phyloP scores from a whole-genome alignment of 2,888 invertebrate species.

The Eretmocerus hayati region DNA sequence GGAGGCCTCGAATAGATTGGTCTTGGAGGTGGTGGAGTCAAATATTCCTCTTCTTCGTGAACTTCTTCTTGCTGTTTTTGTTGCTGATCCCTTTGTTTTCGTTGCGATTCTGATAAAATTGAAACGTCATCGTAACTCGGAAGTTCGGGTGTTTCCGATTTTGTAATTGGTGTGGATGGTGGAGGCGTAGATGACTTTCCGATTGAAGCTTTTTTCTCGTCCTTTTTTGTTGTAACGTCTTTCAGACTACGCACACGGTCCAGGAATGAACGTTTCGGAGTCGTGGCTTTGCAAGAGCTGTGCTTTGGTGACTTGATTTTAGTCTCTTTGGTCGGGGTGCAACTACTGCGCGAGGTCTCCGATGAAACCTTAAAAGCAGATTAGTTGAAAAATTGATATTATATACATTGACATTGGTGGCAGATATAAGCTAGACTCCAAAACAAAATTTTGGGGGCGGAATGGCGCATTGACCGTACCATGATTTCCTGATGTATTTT shows the following conservation, averaged over 20 bases:
- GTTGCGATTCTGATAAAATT: too few relatives aligned
- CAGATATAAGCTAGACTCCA: too few relatives aligned
- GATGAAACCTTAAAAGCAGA: too few relatives aligned
- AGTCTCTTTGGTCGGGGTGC: too few relatives aligned
- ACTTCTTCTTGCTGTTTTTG: background rate
- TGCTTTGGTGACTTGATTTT: too few relatives aligned
- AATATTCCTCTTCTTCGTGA: conserved; percentile 29
- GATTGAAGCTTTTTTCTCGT: conserved; percentile 15
- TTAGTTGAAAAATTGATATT: too few relatives aligned
- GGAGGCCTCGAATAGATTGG: conserved; percentile 32
- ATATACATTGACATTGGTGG: too few relatives aligned
- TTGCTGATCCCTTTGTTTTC: conserved; percentile 1
- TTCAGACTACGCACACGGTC: conserved; percentile 32
- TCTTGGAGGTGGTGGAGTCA: conserved; percentile 36
- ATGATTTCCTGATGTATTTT: too few relatives aligned
- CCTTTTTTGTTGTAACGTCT: conserved; percentile 22
- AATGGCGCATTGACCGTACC: too few relatives aligned
- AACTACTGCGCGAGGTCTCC: too few relatives aligned
- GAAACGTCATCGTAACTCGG: conserved; percentile 33
- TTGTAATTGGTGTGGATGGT: conserved; percentile 30
- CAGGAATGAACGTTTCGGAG: conserved; percentile 36
- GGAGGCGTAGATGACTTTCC: conserved; percentile 22
- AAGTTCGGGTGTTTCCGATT: conserved; percentile 18
- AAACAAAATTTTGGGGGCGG: too few relatives aligned
- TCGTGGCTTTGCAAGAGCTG: too few relatives aligned